phyloP scores from a whole-genome alignment of 2,888 invertebrate genomes.

The Spicauda simplicius region DNA sequence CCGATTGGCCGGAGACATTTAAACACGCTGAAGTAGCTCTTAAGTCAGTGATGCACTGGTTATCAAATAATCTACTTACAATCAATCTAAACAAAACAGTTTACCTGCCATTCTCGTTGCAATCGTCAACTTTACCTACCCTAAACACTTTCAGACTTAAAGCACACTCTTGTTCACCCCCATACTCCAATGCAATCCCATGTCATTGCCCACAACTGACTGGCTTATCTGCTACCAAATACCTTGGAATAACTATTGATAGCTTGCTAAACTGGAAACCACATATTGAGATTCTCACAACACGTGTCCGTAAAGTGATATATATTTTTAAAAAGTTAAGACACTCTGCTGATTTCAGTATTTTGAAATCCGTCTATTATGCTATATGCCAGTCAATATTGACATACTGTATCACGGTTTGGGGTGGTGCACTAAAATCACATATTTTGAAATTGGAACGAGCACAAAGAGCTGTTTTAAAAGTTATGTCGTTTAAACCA shows the following conservation, averaged over 20 bases:
- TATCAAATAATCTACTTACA: slow-evolving; percentile 16
- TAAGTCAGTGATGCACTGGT: not conserved
- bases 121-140: not conserved
- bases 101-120: slow-evolving; percentile 11
- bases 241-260: not conserved
- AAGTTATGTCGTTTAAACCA: not conserved
- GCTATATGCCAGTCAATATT: slow-evolving; percentile 9
- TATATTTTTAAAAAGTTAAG: not conserved
- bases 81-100: slow-evolving; percentile 11
- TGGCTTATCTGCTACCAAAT: no score
- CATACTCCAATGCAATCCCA: not conserved
- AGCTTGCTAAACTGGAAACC: not conserved
- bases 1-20: slow-evolving; percentile 12
- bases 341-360: not conserved
- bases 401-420: slow-evolving; percentile 37
- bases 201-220: not conserved
- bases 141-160: not conserved
- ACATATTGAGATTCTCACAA: not conserved
- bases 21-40: slow-evolving; percentile 1
- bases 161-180: not conserved
- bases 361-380: not conserved
- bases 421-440: not conserved
- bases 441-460: not conserved
- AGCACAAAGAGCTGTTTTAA: slow-evolving; percentile 5
- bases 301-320: not conserved